Evolutionary conservation across 2,113 vertebrate genomes (phyloP).

Genomic region (Ptychochromis oligacanthus): DNA sequence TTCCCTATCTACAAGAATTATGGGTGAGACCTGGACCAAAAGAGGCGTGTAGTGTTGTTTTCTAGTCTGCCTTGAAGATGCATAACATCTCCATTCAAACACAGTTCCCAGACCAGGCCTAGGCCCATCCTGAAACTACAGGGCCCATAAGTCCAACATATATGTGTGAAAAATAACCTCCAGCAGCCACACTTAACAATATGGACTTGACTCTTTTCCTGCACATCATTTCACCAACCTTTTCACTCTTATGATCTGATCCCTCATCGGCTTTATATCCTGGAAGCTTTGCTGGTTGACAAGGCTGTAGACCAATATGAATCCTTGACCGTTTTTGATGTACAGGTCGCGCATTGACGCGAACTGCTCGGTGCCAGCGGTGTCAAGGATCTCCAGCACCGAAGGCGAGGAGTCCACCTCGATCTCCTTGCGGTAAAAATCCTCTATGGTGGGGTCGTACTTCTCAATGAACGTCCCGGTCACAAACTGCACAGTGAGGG

Average conservation of each 20-base stretch:
- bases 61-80: conserved; percentile 33
- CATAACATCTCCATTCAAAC: conserved; percentile 37
- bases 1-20: background rate
- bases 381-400: conserved; percentile 96
- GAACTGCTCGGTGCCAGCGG: conserved; percentile 95
- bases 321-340: conserved; percentile 96
- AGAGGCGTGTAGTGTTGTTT: conserved; percentile 16
- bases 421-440: conserved; percentile 97
- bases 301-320: conserved; percentile 95
- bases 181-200: background rate
- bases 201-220: background rate
- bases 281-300: conserved; percentile 98
- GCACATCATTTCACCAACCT: conserved; percentile 78
- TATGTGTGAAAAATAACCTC: background rate
- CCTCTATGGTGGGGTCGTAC: conserved; percentile 97
- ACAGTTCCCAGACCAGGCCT: conserved; percentile 44
- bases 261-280: conserved; percentile 95
- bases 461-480: conserved; percentile 97
- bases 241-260: conserved; percentile 98
- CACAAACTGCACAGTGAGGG: conserved; percentile 96
- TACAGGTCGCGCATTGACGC: conserved; percentile 97
- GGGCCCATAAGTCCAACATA: conserved; percentile 15
- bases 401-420: conserved; percentile 96
- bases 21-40: conserved; percentile 30
- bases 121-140: conserved; percentile 32